Base-by-base conservation (phyloP, 2,888 invertebrate species). In the Hoplodrina ambigua region DNA sequence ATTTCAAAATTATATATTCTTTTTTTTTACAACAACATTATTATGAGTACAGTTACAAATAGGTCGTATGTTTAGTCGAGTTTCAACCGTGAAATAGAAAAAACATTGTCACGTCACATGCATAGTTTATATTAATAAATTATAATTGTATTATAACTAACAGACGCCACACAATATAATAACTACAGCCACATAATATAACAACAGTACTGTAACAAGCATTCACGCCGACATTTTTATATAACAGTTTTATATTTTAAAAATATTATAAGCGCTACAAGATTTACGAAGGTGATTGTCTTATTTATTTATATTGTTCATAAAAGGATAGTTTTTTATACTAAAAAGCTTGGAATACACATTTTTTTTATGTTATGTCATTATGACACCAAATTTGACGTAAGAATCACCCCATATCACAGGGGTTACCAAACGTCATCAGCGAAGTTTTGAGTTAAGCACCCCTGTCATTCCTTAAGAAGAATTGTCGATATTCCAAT, bases 281-380 rank as follows among this genome's bases (percentile, higher is more conserved):
- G 82, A 75, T 66, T 78, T 57, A 74, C 63, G 78, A 78, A 82
- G 67, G 75, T 78, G 82, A 82, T 81, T 81, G 78, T 62, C 62
- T 52, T 50, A 76, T 59, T 59, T 50, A 69, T 59, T 59, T 57
- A 41, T 44, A 76, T 75, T 63, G 60, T 69, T 67, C 13, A 64
- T 57, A 25, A 64, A 30, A 72, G 52, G 54, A 70, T 77, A 56
- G 2, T 62, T 65, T n/a, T 17, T 60, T 57, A 30, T 64, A 57
- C 49, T 77, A 57, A 62, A 75, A 54, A 71, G 67, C 67, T 68
- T 59, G 19, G 56, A 67, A 75, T 46, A 61, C 54, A 49, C 41
- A 37, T 50, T 17, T 52, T 17, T 52, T 20, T 33, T 4, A 44
- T 30, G 41, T 10, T 20, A 49, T 50, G 20, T 57, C 52, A 49